phyloP scores from a whole-genome alignment of 2,113 vertebrate species.

The Recurvirostra avosetta region DNA sequence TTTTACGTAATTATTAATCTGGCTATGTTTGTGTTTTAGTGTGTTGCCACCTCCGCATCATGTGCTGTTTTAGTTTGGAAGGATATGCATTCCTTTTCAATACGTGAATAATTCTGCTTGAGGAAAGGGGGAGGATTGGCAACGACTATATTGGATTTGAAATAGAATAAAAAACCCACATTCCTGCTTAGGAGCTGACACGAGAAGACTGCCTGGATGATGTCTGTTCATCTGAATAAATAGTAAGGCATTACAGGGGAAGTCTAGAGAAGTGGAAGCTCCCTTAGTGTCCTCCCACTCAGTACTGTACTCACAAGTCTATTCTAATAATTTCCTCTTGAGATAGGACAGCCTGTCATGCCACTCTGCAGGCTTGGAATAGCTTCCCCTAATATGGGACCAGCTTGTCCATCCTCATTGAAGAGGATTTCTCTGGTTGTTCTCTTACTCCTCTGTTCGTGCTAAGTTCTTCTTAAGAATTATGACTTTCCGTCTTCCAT shows the following conservation, averaged over 20 bases:
- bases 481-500: neutral
- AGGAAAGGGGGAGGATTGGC: neutral
- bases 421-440: neutral
- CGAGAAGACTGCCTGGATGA: neutral
- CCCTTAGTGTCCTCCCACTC: neutral
- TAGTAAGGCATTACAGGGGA: neutral
- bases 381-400: neutral
- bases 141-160: neutral
- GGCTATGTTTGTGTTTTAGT: neutral
- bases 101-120: neutral
- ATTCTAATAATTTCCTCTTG: neutral
- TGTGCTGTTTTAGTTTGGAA: constrained; percentile 28
- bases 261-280: neutral
- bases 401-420: neutral
- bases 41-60: neutral
- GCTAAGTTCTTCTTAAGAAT: neutral
- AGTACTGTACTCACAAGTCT: neutral
- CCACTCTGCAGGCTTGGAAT: neutral
- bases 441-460: neutral
- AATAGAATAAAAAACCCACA: neutral
- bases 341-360: neutral
- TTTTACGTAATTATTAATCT: constrained; percentile 8
- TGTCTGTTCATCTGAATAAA: neutral
- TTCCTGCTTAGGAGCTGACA: neutral
- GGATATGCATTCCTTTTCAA: neutral